These are phyloP conservation scores for Ptychoptera albimana DNA, from an alignment of 2,888 invertebrate genomes.

Conservation along the genomic window DNA sequence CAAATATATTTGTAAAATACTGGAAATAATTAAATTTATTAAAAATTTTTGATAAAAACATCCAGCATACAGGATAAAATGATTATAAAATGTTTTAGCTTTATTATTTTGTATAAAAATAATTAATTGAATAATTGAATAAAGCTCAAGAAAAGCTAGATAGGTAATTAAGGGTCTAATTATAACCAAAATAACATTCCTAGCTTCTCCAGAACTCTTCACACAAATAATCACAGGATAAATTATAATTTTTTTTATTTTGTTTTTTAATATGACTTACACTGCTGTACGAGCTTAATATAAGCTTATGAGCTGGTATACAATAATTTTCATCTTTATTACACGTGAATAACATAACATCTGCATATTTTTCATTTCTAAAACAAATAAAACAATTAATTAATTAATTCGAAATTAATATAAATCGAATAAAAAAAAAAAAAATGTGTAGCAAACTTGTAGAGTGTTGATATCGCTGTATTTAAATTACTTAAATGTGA, in stretches of 20 bases:
- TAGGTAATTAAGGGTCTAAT: too few species aligned
- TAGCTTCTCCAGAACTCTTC: too few species aligned
- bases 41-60: too few species aligned
- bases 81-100: too few species aligned
- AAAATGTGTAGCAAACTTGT: conserved; percentile 20
- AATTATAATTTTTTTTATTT: too few species aligned
- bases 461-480: conserved; percentile 60
- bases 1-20: conserved; percentile 30
- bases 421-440: background rate
- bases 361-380: conserved; percentile 66
- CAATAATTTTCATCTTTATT: conserved; percentile 44
- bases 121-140: too few species aligned
- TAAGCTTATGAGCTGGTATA: conserved; percentile 71
- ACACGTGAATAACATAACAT: conserved; percentile 59
- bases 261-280: conserved; percentile 13
- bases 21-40: conserved; percentile 10
- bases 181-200: too few species aligned
- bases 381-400: conserved; percentile 11
- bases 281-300: conserved; percentile 66
- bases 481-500: conserved; percentile 70
- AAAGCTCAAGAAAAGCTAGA: too few species aligned
- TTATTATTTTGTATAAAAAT: too few species aligned
- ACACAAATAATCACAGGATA: too few species aligned
- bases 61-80: background rate
- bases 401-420: too few species aligned